phyloP scores from a whole-genome alignment of 2,113 vertebrate species.

The Jacana jacana region DNA sequence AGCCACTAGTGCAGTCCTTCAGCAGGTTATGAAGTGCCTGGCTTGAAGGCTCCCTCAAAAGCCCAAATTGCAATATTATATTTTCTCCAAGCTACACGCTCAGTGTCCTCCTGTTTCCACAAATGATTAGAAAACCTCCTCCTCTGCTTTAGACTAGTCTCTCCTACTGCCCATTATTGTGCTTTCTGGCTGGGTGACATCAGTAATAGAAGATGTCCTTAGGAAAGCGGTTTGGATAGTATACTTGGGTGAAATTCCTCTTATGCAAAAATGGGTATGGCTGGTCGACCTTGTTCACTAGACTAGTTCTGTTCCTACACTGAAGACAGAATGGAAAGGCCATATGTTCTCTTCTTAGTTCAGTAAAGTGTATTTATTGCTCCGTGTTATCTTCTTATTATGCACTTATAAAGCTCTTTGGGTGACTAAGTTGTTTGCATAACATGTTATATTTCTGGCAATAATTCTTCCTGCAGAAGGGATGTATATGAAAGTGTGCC shows the following conservation, averaged over 20 bases:
- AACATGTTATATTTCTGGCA: background rate
- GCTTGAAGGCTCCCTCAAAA: background rate
- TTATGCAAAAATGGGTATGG: constrained; percentile 16
- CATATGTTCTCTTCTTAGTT: background rate
- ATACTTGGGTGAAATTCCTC: constrained; percentile 31
- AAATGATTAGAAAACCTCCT: background rate
- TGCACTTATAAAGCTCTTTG: background rate
- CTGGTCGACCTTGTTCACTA: background rate
- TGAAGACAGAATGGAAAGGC: background rate
- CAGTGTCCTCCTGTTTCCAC: background rate
- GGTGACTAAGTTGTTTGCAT: constrained; percentile 6
- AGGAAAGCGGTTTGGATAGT: constrained; percentile 51
- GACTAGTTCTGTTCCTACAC: background rate
- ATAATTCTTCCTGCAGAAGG: background rate
- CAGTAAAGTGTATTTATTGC: background rate
- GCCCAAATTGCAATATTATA: background rate
- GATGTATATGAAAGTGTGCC: background rate
- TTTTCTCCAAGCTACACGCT: constrained; percentile 17
- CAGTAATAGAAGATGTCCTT: constrained; percentile 44
- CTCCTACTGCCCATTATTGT: background rate
- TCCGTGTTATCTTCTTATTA: background rate
- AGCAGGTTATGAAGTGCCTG: background rate
- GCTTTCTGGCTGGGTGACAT: constrained; percentile 46
- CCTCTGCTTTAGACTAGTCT: background rate
- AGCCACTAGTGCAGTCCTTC: background rate